Evolutionary conservation across 2,888 invertebrate species (phyloP), one percentile per base, ranked within the genome.

Genomic region (Caenorhabditis imperialis): DNA sequence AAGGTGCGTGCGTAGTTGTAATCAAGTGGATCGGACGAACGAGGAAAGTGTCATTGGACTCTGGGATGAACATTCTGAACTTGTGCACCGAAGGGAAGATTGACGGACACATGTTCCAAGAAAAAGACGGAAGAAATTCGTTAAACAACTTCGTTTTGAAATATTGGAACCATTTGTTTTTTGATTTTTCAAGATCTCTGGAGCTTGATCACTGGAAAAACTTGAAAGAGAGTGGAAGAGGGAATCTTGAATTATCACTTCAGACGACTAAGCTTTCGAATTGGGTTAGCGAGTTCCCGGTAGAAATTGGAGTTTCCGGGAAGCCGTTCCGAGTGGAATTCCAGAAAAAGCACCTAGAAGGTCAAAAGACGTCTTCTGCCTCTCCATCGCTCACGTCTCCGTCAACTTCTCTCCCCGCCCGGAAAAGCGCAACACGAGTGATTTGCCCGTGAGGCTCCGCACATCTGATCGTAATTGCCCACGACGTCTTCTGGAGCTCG

Each of bases 401-500:
- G 40, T 63, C 62, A 45, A 25, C 33, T 35, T 62, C 53, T 60
- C 50, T 50, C 44, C 33, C 16, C 18, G 33, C 38, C 45, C 67
- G 57, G 67, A 57, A 67, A 62, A 67, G 67, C 50, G 67, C 67
- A 67, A 60, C 69, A 69, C 60, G 6, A 51, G 60, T 60, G 58
- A 60, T 69, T 69, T 69, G 45, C 65, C 45, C 47, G 38, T 25
- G 53, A 54, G 54, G 40, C 30, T 30, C 51, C 25, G 54, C 67
- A 58, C 69, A 69, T 69, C 72, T 73, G 73, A 73, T 73, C 73
- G 73, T 73, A 73, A 73, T 73, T 73, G 73, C 73, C 60, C 65
- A 38, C 25, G 10, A 30, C 25, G 27, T 45, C 33, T 23, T 35
- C 42, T 42, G 33, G 54, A 40, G 53, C 45, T 38, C 27, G n/a